A percentile compares a stretch with the other conserved stretches of the same genome.
Evolutionary conservation across 23 tunicate genomes (phyloP).

Genomic region (Corella eumyota): DNA sequence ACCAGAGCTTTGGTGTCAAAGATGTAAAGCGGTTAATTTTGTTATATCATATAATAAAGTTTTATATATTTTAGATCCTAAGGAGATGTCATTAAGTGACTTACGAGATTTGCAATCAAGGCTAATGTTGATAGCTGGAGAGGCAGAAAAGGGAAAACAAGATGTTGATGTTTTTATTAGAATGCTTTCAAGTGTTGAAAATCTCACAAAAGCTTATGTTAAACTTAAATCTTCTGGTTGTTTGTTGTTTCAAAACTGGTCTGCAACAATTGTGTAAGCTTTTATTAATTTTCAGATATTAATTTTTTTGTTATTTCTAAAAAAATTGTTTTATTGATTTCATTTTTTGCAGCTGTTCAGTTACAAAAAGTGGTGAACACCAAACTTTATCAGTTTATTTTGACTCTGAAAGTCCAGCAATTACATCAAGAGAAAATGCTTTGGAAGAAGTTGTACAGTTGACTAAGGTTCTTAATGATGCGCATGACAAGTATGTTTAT

Average conservation of each 20-base stretch:
- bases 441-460: constrained; percentile 14
- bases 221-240: too few relatives aligned
- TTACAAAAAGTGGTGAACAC: neutral
- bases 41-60: neutral
- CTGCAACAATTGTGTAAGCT: constrained; percentile 2
- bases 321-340: neutral
- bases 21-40: too few relatives aligned
- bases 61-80: neutral
- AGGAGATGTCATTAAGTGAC: constrained; percentile 3
- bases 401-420: constrained; percentile 9
- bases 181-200: constrained; percentile 17
- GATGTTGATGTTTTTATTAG: constrained; percentile 17
- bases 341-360: neutral
- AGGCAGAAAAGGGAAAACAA: constrained; percentile 25
- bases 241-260: too few relatives aligned
- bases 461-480: constrained; percentile 19
- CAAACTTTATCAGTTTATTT: constrained; percentile 14
- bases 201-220: constrained; percentile 26
- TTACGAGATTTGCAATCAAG: constrained; percentile 37
- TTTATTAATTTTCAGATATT: too few relatives aligned
- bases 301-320: neutral
- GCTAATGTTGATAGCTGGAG: constrained; percentile 62
- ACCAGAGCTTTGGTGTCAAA: too few relatives aligned
- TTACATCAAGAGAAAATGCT: constrained; percentile 10
- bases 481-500: constrained; percentile 10